A percentile compares a stretch with the other conserved stretches of the same genome.
These are phyloP conservation scores for mouse (Mus musculus) DNA, from an alignment of 2,113 vertebrate species.

Conservation along the genomic window GRCm39 chr1:30790501-30791000, in stretches of 20 bases:
- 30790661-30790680: not conserved
- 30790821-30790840: not conserved
- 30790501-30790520: not conserved
- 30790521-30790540: not conserved
- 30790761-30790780: not conserved
- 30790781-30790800: not conserved
- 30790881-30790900: not conserved
- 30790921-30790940: not conserved
- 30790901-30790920: not conserved
- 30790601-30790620: slow-evolving; percentile 46
- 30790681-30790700: not conserved
- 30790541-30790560: not conserved
- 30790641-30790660: not conserved
- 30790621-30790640: not conserved
- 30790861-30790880: not conserved
- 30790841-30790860: not conserved
- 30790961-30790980: not conserved
- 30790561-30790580: slow-evolving; percentile 29
- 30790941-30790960: not conserved
- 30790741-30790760: not conserved
- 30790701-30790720: not conserved
- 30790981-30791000: not conserved
- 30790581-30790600: slow-evolving; percentile 24
- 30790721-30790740: not conserved
- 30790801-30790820: too few relatives aligned